Conservation (phyloP, 2,888 invertebrate genomes). For the Lepidocyrtoides sp. region DNA sequence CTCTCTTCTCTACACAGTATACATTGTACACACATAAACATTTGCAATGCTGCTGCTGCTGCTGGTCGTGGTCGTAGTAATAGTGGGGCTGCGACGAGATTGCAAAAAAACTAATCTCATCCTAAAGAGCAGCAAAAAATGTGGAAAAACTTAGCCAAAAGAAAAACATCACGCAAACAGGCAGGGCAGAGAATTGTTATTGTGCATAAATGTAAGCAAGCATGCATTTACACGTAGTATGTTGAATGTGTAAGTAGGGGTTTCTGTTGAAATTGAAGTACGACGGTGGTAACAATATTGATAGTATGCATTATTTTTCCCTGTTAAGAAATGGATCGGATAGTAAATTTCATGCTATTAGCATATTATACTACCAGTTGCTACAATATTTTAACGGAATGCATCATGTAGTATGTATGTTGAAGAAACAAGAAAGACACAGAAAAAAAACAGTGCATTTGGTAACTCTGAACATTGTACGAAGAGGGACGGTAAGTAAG, state of each 20-base stretch:
- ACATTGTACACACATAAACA: not conserved
- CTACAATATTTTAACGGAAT: too few relatives aligned
- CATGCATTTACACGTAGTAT: not conserved
- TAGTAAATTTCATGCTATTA: too few relatives aligned
- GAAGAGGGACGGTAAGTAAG: too few relatives aligned
- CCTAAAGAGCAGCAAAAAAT: slow-evolving; percentile 24
- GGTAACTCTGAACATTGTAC: too few relatives aligned
- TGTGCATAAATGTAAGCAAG: not conserved
- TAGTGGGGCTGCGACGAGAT: not conserved
- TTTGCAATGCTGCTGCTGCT: not conserved
- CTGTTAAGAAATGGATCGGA: too few relatives aligned
- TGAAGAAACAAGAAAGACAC: not conserved
- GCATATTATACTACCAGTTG: too few relatives aligned
- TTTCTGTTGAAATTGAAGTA: too few relatives aligned
- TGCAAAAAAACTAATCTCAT: slow-evolving; percentile 32
- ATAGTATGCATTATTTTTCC: too few relatives aligned
- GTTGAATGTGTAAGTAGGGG: not conserved
- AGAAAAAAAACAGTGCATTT: too few relatives aligned
- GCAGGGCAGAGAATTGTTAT: not conserved
- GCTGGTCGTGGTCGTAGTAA: not conserved
- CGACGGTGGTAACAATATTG: too few relatives aligned
- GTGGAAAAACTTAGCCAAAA: not conserved
- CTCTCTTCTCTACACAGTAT: too few relatives aligned
- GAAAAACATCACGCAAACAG: not conserved
- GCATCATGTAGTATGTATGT: too few relatives aligned